Base-by-base conservation (phyloP, 2,113 vertebrate genomes). In the Coturnix japonica region DNA sequence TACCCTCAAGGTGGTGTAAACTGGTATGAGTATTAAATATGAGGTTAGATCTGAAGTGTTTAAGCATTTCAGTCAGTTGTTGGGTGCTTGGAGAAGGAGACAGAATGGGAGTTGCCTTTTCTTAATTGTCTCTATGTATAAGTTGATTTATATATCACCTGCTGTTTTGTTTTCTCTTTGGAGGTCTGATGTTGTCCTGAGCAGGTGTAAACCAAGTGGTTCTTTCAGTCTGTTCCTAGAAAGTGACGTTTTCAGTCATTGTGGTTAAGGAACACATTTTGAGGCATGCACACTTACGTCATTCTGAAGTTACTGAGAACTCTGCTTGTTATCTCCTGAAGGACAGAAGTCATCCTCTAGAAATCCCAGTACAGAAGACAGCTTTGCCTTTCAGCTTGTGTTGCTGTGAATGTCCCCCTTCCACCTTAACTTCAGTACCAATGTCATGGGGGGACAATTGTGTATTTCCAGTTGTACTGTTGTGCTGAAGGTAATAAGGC, bases 31-130 rank as follows among this genome's bases (percentile, higher is more conserved):
- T 91, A 39, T 89, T 91, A 95, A 94, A 94, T 87, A 77, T 37
- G 89, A 95, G 87, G 79, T 91, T 92, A 91, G 79, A 80, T 89
- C 30, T 87, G 81, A 89, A 92, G 15, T 23, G 47, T 81, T 91
- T 69, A 85, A 71, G 44, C 57, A 47, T 89, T 95, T 93, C 79
- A 77, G 53, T 69, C 30, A 31, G 51, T 87, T 89, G n/a, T 63
- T 85, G 79, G 39, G 13, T 88, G 44, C 53, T 85, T 81, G 39
- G 69, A 90, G 33, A 35, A 87, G 30, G 21, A 63, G 37, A 31
- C 31, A 87, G 41, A 73, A 70, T 54, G 33, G 30, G 64, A 90
- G 4, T 43, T 89, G 26, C 90, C 84, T 92, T 51, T 54, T 65
- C 63, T 49, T 65, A 46, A 43, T 78, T 80, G 39, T 60, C 60